These are phyloP conservation scores for Drosophila watanabei DNA, from an alignment of 1,140 invertebrate genomes.

Conservation along the genomic window DNA sequence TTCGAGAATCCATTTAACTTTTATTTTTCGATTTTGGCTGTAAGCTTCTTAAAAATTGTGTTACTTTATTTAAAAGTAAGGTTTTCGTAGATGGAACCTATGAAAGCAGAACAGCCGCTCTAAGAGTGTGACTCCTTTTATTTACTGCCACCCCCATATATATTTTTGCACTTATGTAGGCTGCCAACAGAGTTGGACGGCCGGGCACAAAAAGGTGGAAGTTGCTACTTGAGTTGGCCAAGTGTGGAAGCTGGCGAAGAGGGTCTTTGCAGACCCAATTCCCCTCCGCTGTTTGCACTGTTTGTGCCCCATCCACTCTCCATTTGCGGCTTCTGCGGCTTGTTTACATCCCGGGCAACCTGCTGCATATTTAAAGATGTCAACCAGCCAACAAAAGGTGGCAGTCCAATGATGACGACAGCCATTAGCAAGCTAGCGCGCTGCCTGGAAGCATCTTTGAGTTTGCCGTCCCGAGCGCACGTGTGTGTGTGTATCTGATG, in stretches of 20 bases:
- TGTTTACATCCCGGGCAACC: slow-evolving; percentile 67
- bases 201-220: slow-evolving; percentile 51
- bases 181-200: slow-evolving; percentile 15
- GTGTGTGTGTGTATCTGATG: slow-evolving; percentile 41
- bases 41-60: not conserved
- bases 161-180: slow-evolving; percentile 16
- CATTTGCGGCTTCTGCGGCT: slow-evolving; percentile 67
- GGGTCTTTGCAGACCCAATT: slow-evolving; percentile 16
- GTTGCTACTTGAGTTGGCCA: slow-evolving; percentile 64
- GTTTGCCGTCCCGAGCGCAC: slow-evolving; percentile 52
- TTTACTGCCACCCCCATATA: slow-evolving; percentile 1
- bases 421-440: slow-evolving; percentile 64
- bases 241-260: slow-evolving; percentile 35
- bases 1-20: not conserved
- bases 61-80: not conserved
- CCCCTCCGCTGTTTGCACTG: slow-evolving; percentile 30
- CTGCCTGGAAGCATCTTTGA: slow-evolving; percentile 60
- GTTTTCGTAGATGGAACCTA: not conserved
- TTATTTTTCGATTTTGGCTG: not conserved
- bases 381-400: slow-evolving; percentile 73
- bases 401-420: slow-evolving; percentile 46
- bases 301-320: slow-evolving; percentile 65
- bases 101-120: not conserved
- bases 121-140: slow-evolving; percentile 4
- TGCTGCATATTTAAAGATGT: slow-evolving; percentile 79